These are phyloP conservation scores for Bombus breviceps DNA, from an alignment of 1,140 invertebrate genomes.

Conservation along the genomic window DNA sequence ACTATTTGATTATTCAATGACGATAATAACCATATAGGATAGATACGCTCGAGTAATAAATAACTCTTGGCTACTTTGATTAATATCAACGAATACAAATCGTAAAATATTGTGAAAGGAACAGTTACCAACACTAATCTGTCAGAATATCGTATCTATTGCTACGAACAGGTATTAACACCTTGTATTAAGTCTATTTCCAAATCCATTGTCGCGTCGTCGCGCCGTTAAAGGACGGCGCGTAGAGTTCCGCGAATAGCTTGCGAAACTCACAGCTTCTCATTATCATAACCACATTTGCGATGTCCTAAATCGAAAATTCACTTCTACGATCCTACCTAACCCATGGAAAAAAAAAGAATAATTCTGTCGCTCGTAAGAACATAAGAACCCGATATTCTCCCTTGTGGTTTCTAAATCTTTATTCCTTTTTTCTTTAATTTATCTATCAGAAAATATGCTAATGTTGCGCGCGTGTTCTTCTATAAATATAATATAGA, in stretches of 20 bases:
- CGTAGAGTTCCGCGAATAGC: slow-evolving; percentile 18
- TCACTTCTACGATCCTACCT: neutral
- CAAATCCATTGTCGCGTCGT: neutral
- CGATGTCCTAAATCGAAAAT: slow-evolving; percentile 15
- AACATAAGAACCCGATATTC: neutral
- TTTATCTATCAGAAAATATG: neutral
- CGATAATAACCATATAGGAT: too few species aligned
- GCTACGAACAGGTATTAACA: slow-evolving; percentile 3
- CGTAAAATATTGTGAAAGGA: too few species aligned
- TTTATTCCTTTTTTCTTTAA: neutral
- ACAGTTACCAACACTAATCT: neutral
- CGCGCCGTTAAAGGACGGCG: neutral
- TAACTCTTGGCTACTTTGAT: too few species aligned
- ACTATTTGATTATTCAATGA: neutral
- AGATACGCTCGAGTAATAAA: neutral
- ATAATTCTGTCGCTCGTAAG: neutral
- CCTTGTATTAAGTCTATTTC: neutral
- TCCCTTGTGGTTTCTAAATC: too few species aligned
- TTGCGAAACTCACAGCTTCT: slow-evolving; percentile 23
- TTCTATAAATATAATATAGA: too few species aligned
- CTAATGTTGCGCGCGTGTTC: too few species aligned
- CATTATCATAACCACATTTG: slow-evolving; percentile 27
- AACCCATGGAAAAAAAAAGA: neutral
- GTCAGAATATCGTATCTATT: neutral
- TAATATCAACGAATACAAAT: neutral